These are phyloP conservation scores for Chymomyza caudatula DNA, from an alignment of 2,888 invertebrate genomes.

Conservation along the genomic window DNA sequence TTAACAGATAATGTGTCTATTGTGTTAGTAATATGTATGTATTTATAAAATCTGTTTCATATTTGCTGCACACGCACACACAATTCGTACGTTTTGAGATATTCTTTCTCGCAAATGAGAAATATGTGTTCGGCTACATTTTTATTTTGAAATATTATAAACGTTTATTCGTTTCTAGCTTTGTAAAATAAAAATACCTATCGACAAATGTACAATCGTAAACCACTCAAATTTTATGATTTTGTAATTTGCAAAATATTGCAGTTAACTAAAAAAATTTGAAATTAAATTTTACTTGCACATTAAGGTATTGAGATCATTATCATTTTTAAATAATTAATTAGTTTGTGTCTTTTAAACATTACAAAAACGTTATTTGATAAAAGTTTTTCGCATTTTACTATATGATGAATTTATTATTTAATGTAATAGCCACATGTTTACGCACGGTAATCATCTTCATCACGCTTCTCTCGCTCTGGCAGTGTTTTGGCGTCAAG, in stretches of 20 bases:
- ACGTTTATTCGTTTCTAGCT: not conserved
- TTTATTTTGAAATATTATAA: not conserved
- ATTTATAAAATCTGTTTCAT: constrained; percentile 34
- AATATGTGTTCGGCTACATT: not conserved
- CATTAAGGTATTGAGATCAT: constrained; percentile 2
- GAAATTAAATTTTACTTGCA: not conserved
- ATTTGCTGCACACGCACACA: constrained; percentile 25
- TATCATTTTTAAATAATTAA: constrained; percentile 9
- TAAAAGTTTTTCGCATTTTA: constrained; percentile 22
- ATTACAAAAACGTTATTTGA: not conserved
- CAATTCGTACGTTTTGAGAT: constrained; percentile 36
- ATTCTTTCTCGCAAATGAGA: not conserved
- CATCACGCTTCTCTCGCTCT: constrained; percentile 61
- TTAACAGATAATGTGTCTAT: constrained; percentile 16
- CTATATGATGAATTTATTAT: constrained; percentile 50
- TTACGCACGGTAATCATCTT: constrained; percentile 42
- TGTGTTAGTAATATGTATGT: constrained; percentile 22
- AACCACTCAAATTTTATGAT: not conserved
- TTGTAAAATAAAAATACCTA: not conserved
- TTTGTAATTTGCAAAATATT: not conserved
- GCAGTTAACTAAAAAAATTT: too few species aligned
- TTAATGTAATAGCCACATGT: constrained; percentile 38
- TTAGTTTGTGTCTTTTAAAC: not conserved
- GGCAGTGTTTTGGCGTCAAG: constrained; percentile 77
- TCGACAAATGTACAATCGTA: not conserved